A percentile compares a stretch with the other conserved stretches of the same genome.
These are phyloP conservation scores for Drosophila bipectinata DNA, from an alignment of 1,140 invertebrate species.

Conservation along the genomic window DNA sequence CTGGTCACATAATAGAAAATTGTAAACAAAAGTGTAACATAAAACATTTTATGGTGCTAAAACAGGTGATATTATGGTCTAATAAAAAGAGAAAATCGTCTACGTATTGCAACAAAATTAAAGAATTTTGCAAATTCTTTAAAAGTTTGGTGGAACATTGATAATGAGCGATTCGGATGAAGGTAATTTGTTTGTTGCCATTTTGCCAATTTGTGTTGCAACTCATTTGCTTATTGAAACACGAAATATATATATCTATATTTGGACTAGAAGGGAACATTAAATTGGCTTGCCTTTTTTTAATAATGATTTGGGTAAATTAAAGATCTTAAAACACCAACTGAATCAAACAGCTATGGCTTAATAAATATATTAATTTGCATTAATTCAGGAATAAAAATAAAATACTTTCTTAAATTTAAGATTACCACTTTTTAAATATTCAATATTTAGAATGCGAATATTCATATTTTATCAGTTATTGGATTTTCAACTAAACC, in stretches of 20 bases:
- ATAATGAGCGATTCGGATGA: conserved; percentile 68
- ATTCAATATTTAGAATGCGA: background rate
- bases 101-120: background rate
- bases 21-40: conserved; percentile 66
- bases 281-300: no score
- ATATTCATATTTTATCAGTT: conserved; percentile 3
- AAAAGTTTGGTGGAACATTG: background rate
- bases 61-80: background rate
- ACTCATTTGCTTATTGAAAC: background rate
- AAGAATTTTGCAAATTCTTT: background rate
- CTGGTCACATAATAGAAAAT: conserved; percentile 21
- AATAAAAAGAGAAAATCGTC: background rate
- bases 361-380: no score
- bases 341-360: no score
- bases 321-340: no score
- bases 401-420: background rate
- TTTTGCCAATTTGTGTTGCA: background rate
- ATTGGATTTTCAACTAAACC: conserved; percentile 48
- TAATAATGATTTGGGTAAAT: no score
- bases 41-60: conserved; percentile 2
- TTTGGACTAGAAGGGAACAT: no score
- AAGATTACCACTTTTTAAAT: background rate
- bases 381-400: no score
- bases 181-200: conserved; percentile 35
- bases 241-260: no score